Evolutionary conservation across 2,888 invertebrate genomes (phyloP).

Genomic region (Limnephilus rhombicus): DNA sequence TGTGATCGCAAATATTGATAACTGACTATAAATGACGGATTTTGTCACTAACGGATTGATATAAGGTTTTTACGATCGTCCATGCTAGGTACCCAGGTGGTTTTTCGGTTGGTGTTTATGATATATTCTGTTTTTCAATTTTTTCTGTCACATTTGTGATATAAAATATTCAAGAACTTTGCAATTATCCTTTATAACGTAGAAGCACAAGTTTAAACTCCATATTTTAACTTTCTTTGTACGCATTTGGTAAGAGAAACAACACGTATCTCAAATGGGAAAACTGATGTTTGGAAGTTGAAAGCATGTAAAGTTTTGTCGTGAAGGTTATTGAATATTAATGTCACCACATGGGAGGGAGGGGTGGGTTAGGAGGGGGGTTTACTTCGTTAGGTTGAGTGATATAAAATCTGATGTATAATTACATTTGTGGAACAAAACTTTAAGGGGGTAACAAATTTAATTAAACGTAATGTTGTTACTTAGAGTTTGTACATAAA

Average conservation of each 20-base stretch:
- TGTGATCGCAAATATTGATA: too few relatives aligned
- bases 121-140: not conserved
- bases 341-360: not conserved
- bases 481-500: not conserved
- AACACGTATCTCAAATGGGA: conserved; percentile 27
- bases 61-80: too few relatives aligned
- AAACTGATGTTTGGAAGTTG: conserved; percentile 11
- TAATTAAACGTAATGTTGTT: not conserved
- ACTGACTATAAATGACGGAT: too few relatives aligned
- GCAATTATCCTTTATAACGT: not conserved
- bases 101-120: too few relatives aligned
- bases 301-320: conserved; percentile 35
- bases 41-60: too few relatives aligned
- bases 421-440: not conserved
- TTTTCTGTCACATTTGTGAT: not conserved
- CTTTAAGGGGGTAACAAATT: not conserved
- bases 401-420: not conserved
- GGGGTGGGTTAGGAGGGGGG: not conserved
- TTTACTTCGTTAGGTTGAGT: not conserved
- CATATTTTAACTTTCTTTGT: conserved; percentile 27
- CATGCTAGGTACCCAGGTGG: too few relatives aligned
- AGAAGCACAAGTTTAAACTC: not conserved
- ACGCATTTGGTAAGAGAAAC: conserved; percentile 23
- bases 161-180: not conserved
- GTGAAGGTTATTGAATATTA: conserved; percentile 43